phyloP scores from a whole-genome alignment of 1,140 invertebrate genomes.

The Bombus waltoni region DNA sequence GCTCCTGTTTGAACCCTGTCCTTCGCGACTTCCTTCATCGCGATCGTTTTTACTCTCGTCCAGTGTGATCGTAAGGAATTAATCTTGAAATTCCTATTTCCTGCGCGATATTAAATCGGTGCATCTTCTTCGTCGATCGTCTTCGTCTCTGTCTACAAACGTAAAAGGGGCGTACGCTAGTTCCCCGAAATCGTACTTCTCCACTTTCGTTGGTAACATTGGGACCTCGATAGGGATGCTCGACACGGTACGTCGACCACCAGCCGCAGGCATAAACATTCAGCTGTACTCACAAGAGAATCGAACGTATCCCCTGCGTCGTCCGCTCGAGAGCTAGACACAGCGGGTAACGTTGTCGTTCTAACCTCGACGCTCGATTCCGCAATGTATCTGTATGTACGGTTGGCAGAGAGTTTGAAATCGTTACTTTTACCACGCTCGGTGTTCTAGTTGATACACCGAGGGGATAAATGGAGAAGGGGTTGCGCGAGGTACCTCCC shows the following conservation, averaged over 20 bases:
- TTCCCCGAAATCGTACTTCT: slow-evolving; percentile 3
- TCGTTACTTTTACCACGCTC: not conserved
- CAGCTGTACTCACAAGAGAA: slow-evolving; percentile 60
- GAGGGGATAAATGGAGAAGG: not conserved
- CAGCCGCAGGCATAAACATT: slow-evolving; percentile 51
- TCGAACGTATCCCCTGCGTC: slow-evolving; percentile 16
- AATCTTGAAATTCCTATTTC: too few species aligned
- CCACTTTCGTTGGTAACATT: slow-evolving; percentile 3
- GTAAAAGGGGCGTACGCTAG: not conserved
- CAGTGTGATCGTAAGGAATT: not conserved
- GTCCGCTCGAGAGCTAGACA: not conserved
- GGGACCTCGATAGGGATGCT: slow-evolving; percentile 10
- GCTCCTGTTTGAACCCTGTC: not conserved
- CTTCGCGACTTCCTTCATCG: not conserved
- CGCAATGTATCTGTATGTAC: not conserved
- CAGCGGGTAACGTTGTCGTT: not conserved
- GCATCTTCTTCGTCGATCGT: too few species aligned
- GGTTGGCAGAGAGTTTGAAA: not conserved
- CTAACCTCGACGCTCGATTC: not conserved
- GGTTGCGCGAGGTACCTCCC: slow-evolving; percentile 38
- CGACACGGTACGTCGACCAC: slow-evolving; percentile 41
- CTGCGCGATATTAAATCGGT: too few species aligned
- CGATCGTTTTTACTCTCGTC: not conserved
- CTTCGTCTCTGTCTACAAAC: not conserved
- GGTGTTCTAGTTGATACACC: too few species aligned